A percentile compares a stretch with the other conserved stretches of the same genome.
Conservation (phyloP, 2,888 invertebrate genomes). For the Nemapogon koenigi region DNA sequence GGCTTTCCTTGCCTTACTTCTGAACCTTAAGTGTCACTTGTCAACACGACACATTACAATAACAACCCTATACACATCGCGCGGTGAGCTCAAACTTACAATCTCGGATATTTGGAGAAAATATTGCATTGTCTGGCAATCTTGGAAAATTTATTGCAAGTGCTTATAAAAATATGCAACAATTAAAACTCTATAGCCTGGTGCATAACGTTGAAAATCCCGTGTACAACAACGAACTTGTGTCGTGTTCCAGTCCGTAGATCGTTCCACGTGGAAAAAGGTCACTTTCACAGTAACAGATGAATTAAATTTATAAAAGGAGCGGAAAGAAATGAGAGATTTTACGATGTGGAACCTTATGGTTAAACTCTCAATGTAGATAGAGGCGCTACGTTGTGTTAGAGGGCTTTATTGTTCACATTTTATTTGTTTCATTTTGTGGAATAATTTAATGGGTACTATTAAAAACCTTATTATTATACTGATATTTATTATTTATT, state of each 20-base stretch:
- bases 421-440: too few species aligned
- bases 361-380: too few species aligned
- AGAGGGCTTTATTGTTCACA: too few species aligned
- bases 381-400: too few species aligned
- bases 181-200: too few species aligned
- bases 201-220: neutral
- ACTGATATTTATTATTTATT: too few species aligned
- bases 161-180: too few species aligned
- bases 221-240: neutral
- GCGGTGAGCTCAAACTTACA: neutral
- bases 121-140: slow-evolving; percentile 9
- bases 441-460: too few species aligned
- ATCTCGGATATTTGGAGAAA: neutral
- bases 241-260: neutral
- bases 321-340: too few species aligned
- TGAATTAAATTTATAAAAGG: slow-evolving; percentile 38
- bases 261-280: slow-evolving; percentile 40
- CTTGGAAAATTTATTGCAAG: too few species aligned
- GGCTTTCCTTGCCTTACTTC: slow-evolving; percentile 54
- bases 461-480: too few species aligned
- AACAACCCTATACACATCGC: neutral
- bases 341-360: too few species aligned
- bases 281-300: slow-evolving; percentile 40
- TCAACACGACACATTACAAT: neutral
- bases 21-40: slow-evolving; percentile 5